Base-by-base conservation (phyloP, 2,888 invertebrate genomes). In the Timema podura region DNA sequence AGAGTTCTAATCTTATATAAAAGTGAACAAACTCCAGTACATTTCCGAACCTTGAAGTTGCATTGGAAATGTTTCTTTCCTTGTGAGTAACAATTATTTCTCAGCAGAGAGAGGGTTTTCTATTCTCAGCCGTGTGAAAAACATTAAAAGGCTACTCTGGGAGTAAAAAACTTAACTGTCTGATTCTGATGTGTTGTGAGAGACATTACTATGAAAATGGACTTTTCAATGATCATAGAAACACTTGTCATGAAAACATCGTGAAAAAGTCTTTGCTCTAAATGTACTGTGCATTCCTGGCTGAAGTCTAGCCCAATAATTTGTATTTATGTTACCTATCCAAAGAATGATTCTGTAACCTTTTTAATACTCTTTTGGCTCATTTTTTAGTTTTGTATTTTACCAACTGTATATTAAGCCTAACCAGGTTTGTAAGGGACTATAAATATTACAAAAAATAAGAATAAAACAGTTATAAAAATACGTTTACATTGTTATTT, bases 191-290 rank as follows among this genome's bases (percentile, higher is more conserved):
- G 57, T 13, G 15, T 57, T 57, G 15, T 57, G n/a, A 11, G 54
- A 54, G n/a, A 54, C 54, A 54, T 11, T 54, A 54, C 57, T 57
- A 16, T 57, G 57, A 57, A 57, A 57, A n/a, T 57, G 13, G 57
- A 57, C 57, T 57, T 57, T n/a, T 16, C 57, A 7, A 30, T 16
- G 2, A 57, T 13, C 15, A 0, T 57, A 5, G 57, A 13, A 57
- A 57, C 0, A 57, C n/a, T 57, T 57, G 8, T 57, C 57, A 57
- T 15, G 57, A n/a, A 30, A 57, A n/a, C 10, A 30, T n/a, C 15
- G n/a, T 1, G 54, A 57, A 57, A 57, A 57, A 57, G 15, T 1
- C 3, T 30, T 30, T 30, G 30, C 30, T 30, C 30, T 30, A 30
- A 30, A 16, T n/a, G 10, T 9, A n/a, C 15, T n/a, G n/a, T 54